Base-by-base conservation (phyloP, 53 echinoderm and acorn worm genomes). In the Holothuria scabra region DNA sequence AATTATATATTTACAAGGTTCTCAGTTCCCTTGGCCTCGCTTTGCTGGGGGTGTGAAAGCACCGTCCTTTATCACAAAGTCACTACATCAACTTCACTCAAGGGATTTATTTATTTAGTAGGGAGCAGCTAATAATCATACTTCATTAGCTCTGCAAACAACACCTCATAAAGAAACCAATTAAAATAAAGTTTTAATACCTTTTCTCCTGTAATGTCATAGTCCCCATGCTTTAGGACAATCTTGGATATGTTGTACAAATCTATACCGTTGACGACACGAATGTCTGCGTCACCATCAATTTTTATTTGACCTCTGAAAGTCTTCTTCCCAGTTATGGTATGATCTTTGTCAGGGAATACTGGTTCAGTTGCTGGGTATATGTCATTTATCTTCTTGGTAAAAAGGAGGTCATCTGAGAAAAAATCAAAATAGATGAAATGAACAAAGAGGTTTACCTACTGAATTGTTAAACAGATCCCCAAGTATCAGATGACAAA, bases 311-410 rank as follows among this genome's bases (percentile, higher is more conserved):
- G 21, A 12, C 75, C 91, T 19, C 11, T 38, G 12, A 87, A 87
- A 9, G 57, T 69, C 32, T 91, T 91, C 63, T 22, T 26, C 26
- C 91, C 91, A 64, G 86, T 86, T 21, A 92, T 89, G 41, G 89
- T 89, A n/a, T 68, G 84, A 28, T 92, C 71, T 33, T 84, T 76
- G 25, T 86, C 84, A 32, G 81, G 71, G 46, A 62, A 83, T 11
- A 92, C 92, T 5, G 89, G 86, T 41, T 92, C 91, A 16, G 64
- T 72, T 19, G 88, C 75, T 72, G 82, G 82, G 41, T 81, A 33
- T 9, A 91, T 87, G 14, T 60, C 81, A 70, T 84, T 81, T 64
- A 91, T 87, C 60, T 72, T 59, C 19, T 35, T 46, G 0, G 58
- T 59, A 62, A 91, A 83, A 46, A 79, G 79, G 3, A 67, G 48